These are phyloP conservation scores for Drosophila baimaii DNA, from an alignment of 1,140 invertebrate species.

Conservation along the genomic window DNA sequence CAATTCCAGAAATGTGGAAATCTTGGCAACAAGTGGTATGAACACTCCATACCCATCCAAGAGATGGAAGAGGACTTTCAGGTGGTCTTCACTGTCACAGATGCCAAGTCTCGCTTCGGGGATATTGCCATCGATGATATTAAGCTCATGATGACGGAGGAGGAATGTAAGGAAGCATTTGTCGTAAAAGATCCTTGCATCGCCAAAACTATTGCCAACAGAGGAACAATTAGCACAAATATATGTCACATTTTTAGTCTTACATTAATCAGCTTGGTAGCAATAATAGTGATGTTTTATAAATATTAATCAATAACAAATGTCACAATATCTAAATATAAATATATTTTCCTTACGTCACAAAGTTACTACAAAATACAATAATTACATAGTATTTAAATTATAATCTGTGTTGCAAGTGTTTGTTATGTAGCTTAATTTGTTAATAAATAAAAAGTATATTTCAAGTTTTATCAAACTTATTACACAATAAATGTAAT, in stretches of 20 bases:
- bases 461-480: neutral
- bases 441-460: neutral
- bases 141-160: conserved; percentile 50
- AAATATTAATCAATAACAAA: neutral
- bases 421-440: too few relatives aligned
- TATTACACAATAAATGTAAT: neutral
- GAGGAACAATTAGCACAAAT: neutral
- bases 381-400: too few relatives aligned
- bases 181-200: neutral
- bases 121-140: conserved; percentile 82
- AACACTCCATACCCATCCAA: conserved; percentile 1
- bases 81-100: conserved; percentile 58
- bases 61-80: conserved; percentile 70
- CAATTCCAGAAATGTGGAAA: conserved; percentile 6
- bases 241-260: neutral
- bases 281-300: too few relatives aligned
- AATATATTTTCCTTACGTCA: too few relatives aligned
- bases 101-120: conserved; percentile 36
- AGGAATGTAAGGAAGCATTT: conserved; percentile 39
- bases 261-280: neutral
- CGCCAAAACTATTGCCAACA: neutral
- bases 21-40: conserved; percentile 3
- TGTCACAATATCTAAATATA: too few relatives aligned
- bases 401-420: too few relatives aligned
- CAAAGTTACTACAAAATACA: too few relatives aligned